Evolutionary conservation across 2,797 vertebrate species (phyloP).

Genomic region (Malacoraja senta): DNA sequence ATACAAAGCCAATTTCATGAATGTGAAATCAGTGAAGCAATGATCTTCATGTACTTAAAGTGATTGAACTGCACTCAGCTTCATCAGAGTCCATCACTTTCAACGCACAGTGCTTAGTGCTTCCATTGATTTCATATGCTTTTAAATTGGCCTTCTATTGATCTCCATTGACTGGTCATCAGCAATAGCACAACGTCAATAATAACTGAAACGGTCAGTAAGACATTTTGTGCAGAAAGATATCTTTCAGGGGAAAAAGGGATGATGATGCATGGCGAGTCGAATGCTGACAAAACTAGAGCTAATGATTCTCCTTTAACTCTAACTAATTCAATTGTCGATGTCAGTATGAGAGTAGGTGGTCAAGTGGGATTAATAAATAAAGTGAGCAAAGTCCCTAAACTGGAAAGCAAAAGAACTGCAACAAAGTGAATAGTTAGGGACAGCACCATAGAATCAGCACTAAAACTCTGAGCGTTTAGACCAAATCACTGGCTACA

Average conservation of each 20-base stretch:
- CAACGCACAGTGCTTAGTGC: neutral
- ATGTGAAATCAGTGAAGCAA: neutral
- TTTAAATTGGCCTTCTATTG: slow-evolving; percentile 3
- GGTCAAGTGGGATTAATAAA: neutral
- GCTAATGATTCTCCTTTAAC: neutral
- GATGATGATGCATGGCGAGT: no score
- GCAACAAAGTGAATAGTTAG: neutral
- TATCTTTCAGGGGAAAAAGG: no score
- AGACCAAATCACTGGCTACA: no score
- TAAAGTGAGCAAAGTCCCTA: neutral
- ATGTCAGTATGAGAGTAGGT: neutral
- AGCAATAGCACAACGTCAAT: neutral
- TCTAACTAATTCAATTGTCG: neutral
- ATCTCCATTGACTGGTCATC: neutral
- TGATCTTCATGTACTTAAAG: slow-evolving; percentile 6
- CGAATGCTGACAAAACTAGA: neutral
- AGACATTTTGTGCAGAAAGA: neutral
- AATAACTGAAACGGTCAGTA: neutral
- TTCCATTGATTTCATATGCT: slow-evolving; percentile 29
- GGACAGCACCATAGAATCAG: neutral
- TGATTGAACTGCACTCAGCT: neutral
- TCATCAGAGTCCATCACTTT: neutral
- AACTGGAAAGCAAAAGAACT: neutral
- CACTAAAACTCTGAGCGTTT: neutral
- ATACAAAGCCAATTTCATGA: slow-evolving; percentile 18